phyloP scores from a whole-genome alignment of 2,797 vertebrate species.

The Pseudotriccus pelzelni region DNA sequence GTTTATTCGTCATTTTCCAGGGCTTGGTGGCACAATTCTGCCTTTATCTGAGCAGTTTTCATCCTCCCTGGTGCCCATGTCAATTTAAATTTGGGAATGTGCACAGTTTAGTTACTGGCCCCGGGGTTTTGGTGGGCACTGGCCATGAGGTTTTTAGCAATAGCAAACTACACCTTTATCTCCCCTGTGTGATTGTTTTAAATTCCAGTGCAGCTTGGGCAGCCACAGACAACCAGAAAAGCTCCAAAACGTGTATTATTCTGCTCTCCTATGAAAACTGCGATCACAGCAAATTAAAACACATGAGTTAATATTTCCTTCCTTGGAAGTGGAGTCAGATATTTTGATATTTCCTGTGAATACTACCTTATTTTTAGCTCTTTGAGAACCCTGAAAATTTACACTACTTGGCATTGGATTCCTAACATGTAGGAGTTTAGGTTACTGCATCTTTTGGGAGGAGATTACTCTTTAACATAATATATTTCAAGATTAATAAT shows the following conservation, averaged over 20 bases:
- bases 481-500: not conserved
- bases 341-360: not conserved
- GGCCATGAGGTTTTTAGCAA: not conserved
- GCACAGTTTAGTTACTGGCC: not conserved
- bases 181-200: not conserved
- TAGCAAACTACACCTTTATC: not conserved
- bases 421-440: not conserved
- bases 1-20: too few species aligned
- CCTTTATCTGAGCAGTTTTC: not conserved
- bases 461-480: not conserved
- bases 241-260: not conserved
- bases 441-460: not conserved
- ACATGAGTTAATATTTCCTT: not conserved
- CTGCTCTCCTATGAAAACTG: not conserved
- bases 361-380: not conserved
- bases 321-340: not conserved
- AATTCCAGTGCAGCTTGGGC: not conserved
- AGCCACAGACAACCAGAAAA: not conserved
- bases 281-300: not conserved
- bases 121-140: rapidly evolving
- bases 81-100: not conserved
- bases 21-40: rapidly evolving
- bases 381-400: not conserved
- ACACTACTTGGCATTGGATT: not conserved
- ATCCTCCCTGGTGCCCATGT: rapidly evolving